phyloP scores from a whole-genome alignment of 2,113 vertebrate species.

The Vulpes vulpes region DNA sequence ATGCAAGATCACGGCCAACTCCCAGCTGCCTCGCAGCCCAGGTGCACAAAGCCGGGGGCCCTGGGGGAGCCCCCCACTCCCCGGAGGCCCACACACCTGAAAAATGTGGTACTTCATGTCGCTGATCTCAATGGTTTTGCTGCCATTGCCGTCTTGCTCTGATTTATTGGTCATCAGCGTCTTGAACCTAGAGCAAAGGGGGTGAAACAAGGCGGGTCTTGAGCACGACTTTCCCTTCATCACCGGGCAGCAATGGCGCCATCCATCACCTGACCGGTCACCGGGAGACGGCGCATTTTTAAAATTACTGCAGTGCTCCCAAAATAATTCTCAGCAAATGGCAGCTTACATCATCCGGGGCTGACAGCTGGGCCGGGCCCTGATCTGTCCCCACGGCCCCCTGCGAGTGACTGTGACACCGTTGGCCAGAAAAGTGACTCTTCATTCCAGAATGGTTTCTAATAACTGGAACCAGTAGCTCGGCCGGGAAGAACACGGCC shows the following conservation, averaged over 20 bases:
- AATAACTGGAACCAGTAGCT: background rate
- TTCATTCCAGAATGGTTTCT: background rate
- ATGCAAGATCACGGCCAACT: rapidly evolving
- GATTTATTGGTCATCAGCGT: conserved; percentile 92
- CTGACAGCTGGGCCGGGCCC: background rate
- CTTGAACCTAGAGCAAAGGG: conserved; percentile 92
- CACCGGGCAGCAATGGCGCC: rapidly evolving
- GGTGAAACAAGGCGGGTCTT: background rate
- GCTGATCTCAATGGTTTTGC: conserved; percentile 93
- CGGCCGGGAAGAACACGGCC: background rate
- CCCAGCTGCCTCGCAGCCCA: too few species aligned
- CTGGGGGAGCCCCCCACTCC: background rate
- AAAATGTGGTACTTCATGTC: conserved; percentile 96
- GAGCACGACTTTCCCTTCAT: background rate
- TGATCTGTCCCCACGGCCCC: background rate
- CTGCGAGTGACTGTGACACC: background rate
- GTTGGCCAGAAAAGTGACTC: background rate
- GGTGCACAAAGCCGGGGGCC: background rate
- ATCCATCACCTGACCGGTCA: rapidly evolving
- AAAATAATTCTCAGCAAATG: background rate
- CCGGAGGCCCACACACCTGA: conserved; percentile 87
- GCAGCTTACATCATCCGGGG: background rate
- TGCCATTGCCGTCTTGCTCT: conserved; percentile 87
- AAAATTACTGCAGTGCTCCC: background rate
- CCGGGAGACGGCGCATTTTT: background rate